Evolutionary conservation across 2,113 vertebrate genomes (phyloP).

Genomic region (Tauraco erythrolophus): DNA sequence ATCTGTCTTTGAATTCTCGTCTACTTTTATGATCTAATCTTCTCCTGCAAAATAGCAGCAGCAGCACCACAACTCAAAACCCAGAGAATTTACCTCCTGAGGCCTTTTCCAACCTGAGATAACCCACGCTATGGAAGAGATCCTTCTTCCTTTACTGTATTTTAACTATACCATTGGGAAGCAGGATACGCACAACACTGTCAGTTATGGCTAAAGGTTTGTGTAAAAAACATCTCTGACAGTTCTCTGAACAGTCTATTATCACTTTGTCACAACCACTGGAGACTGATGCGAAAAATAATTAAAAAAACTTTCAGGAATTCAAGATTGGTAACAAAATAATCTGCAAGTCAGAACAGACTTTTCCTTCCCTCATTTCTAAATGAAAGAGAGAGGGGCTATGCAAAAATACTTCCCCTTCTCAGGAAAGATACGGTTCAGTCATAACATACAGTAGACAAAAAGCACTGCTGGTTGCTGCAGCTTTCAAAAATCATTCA

Average conservation of each 20-base stretch:
- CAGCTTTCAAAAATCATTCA: background rate
- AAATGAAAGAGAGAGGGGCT: background rate
- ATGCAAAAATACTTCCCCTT: background rate
- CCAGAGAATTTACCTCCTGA: background rate
- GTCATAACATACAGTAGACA: background rate
- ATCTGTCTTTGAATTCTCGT: background rate
- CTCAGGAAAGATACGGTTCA: background rate
- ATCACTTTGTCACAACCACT: background rate
- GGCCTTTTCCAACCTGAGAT: background rate
- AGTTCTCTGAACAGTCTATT: background rate
- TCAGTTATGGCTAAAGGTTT: background rate
- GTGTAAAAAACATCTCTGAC: background rate
- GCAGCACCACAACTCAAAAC: background rate
- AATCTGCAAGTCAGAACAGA: background rate
- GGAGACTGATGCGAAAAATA: background rate
- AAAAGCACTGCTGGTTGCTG: background rate
- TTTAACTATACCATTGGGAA: background rate
- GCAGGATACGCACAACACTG: background rate
- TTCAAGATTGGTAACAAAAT: background rate
- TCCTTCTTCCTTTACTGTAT: background rate
- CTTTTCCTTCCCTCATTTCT: background rate
- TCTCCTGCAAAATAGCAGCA: background rate
- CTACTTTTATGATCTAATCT: background rate
- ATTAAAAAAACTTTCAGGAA: background rate
- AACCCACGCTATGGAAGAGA: background rate